Base-by-base conservation (phyloP, 35 echinoderm and acorn worm genomes). In the Ophiothrix spiculata region DNA sequence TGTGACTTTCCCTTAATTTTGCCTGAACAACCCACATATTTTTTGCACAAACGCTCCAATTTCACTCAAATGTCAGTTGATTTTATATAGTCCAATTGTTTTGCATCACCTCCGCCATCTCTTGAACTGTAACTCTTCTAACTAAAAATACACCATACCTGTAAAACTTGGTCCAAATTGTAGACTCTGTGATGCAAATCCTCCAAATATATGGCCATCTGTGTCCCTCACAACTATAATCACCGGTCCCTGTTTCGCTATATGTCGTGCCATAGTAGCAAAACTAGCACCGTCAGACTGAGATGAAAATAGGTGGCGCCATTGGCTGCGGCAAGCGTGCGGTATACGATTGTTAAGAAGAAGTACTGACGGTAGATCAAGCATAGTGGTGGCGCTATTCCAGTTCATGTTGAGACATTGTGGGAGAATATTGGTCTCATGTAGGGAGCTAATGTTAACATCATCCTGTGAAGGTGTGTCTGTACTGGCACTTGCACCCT, bases 161-260 rank as follows among this genome's bases (percentile, higher is more conserved):
- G 83, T 83, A 64, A 94, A 99, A 39, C 77, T 90, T 63, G 96
- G 92, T 56, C 92, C 88, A 0, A 91, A 16, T 16, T 88, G 32
- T 89, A 89, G 85, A 73, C 86, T 94, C 17, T 92, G 88, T 73
- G 96, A 94, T 0, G 89, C 92, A 84, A 99, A 99, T 35, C 92
- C 86, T 0, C 96, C 96, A 92, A 99, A 99, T 60, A 94, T 56
- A 54, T 91, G 40, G 4, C 96, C 96, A 28, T 89, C 87, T 1
- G 80, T 91, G 40, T 99, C 96, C 29, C 79, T 88, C 0, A 99
- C 92, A 3, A 99, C 2, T 14, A 99, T 14, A 25, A 99, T 29
- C 33, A 80, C 86, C 28, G 96, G 96, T 36, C 96, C 96, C 41
- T 90, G 88, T 33, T 84, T 41, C 2, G 36, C 80, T 36, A 99